Evolutionary conservation across 2,797 vertebrate genomes (phyloP).

Genomic region (Cottoperca gobio): DNA sequence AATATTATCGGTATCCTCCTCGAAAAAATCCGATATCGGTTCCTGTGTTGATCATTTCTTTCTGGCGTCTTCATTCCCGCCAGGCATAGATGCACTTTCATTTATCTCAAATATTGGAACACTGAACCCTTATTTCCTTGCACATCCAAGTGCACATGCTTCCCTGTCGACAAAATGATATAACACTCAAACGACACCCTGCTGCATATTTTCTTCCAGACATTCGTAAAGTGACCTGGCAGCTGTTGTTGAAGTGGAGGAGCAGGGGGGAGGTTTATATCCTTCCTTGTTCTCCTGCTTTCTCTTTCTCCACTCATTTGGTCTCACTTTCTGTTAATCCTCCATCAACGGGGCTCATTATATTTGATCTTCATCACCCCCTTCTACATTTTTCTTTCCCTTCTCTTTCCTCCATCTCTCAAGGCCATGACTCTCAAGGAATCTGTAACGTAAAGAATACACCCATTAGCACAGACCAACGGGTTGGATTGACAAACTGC

Average conservation of each 20-base stretch:
- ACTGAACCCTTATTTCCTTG: slow-evolving; percentile 20
- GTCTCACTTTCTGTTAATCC: slow-evolving; percentile 56
- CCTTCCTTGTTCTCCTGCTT: slow-evolving; percentile 57
- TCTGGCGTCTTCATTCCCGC: background rate
- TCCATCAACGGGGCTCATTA: slow-evolving; percentile 62
- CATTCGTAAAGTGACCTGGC: slow-evolving; percentile 71
- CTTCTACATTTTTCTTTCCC: slow-evolving; percentile 1
- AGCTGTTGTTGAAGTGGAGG: slow-evolving; percentile 72
- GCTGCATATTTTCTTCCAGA: slow-evolving; percentile 61
- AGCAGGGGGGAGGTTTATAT: slow-evolving; percentile 31
- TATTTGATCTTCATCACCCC: slow-evolving; percentile 28
- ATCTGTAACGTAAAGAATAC: slow-evolving; percentile 52
- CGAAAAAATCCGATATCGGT: background rate
- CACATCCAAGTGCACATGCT: slow-evolving; percentile 41
- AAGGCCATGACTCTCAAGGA: slow-evolving; percentile 56
- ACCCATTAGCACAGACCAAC: background rate
- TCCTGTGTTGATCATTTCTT: background rate
- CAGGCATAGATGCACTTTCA: slow-evolving; percentile 17
- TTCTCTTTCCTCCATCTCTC: slow-evolving; percentile 37
- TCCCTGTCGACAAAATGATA: slow-evolving; percentile 59
- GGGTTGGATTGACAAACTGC: background rate
- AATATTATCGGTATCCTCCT: background rate
- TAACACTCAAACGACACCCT: slow-evolving; percentile 64
- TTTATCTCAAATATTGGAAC: slow-evolving; percentile 13
- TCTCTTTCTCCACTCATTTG: slow-evolving; percentile 50